Conservation (phyloP, 2,888 invertebrate species). For the Dusona sp. region DNA sequence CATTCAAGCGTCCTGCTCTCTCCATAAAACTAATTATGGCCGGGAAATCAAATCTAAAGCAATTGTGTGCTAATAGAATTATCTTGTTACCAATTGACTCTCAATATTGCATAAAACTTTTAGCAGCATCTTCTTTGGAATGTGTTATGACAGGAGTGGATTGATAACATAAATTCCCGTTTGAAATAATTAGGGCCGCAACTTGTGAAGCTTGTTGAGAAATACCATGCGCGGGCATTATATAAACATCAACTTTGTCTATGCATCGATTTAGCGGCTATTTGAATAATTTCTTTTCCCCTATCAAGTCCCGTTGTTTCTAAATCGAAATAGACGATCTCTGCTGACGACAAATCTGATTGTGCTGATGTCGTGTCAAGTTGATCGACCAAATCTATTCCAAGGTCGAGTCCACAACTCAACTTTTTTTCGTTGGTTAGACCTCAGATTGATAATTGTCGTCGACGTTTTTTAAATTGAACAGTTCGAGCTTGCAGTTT, state of each 20-base stretch:
- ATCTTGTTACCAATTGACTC: slow-evolving; percentile 17
- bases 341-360: not conserved
- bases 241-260: not conserved
- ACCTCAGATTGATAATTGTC: slow-evolving; percentile 22
- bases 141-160: slow-evolving; percentile 25
- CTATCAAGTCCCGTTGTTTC: slow-evolving; percentile 36
- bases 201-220: not conserved
- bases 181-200: not conserved
- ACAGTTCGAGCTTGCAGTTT: slow-evolving; percentile 6
- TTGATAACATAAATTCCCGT: slow-evolving; percentile 25
- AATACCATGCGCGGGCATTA: slow-evolving; percentile 7
- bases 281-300: slow-evolving; percentile 7
- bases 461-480: slow-evolving; percentile 58
- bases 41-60: slow-evolving; percentile 48
- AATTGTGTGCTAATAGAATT: slow-evolving; percentile 55
- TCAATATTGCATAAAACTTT: slow-evolving; percentile 33
- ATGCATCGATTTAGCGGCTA: slow-evolving; percentile 12
- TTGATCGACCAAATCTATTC: slow-evolving; percentile 58
- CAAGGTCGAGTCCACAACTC: slow-evolving; percentile 54
- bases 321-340: slow-evolving; percentile 42
- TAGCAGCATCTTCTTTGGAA: slow-evolving; percentile 23
- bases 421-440: slow-evolving; percentile 14
- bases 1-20: slow-evolving; percentile 2
- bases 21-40: slow-evolving; percentile 29
- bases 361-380: not conserved